Percentiles rank a stretch among this genome's conserved stretches.
Evolutionary conservation across 2,797 vertebrate genomes (phyloP).

Genomic region (Hippoglossus hippoglossus): DNA sequence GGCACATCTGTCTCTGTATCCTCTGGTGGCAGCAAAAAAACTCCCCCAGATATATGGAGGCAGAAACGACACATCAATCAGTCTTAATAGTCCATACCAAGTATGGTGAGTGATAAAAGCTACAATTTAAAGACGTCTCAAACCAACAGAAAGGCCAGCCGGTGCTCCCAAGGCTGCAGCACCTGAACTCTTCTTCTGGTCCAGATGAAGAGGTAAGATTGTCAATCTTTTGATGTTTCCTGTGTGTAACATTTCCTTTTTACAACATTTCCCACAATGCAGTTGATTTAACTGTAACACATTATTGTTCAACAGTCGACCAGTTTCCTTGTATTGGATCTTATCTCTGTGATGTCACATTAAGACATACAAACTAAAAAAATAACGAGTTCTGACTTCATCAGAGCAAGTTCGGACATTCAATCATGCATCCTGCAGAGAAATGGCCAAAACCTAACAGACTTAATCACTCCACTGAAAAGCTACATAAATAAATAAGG

Average conservation of each 20-base stretch:
- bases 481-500: conserved; percentile 29
- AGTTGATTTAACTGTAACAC: background rate
- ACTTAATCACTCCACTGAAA: conserved; percentile 13
- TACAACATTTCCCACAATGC: background rate
- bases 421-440: background rate
- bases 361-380: too few relatives aligned
- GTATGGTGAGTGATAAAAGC: conserved; percentile 16
- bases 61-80: conserved; percentile 9
- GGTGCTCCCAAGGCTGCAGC: background rate
- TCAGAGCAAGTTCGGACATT: background rate
- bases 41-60: conserved; percentile 19
- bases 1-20: conserved; percentile 35
- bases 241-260: conserved; percentile 10
- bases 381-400: background rate
- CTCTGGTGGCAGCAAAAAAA: conserved; percentile 17
- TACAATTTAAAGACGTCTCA: background rate
- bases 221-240: conserved; percentile 6
- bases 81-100: conserved; percentile 7
- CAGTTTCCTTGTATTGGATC: background rate
- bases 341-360: too few relatives aligned
- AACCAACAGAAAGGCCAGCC: background rate
- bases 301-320: background rate
- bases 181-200: background rate
- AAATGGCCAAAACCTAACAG: background rate
- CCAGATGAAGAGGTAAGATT: background rate